A percentile compares a stretch with the other conserved stretches of the same genome.
These are phyloP conservation scores for Aphaenogaster ashmeadi DNA, from an alignment of 1,140 invertebrate species.

Conservation along the genomic window DNA sequence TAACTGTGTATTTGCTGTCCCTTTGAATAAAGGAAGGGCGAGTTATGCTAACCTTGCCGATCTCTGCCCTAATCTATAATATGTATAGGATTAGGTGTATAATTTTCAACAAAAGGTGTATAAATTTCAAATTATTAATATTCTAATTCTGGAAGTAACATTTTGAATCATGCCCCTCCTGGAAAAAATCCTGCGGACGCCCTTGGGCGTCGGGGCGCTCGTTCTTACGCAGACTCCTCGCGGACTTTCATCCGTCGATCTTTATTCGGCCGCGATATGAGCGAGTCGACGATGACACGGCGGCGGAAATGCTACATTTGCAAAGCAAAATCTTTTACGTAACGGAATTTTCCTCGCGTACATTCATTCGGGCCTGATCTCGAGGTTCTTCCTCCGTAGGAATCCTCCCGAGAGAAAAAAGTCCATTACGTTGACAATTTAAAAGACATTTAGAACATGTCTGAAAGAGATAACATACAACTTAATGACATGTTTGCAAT, in stretches of 20 bases:
- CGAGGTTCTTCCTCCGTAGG: background rate
- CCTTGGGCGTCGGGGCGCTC: no score
- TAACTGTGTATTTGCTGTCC: no score
- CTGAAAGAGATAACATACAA: background rate
- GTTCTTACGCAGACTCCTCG: background rate
- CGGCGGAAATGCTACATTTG: conserved; percentile 22
- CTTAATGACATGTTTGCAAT: background rate
- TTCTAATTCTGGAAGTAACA: no score
- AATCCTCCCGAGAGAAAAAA: background rate
- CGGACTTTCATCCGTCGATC: conserved; percentile 29
- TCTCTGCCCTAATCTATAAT: no score
- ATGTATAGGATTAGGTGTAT: no score
- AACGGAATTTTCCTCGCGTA: conserved; percentile 18
- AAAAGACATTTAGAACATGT: background rate
- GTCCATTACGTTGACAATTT: background rate
- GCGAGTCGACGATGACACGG: background rate
- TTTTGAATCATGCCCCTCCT: no score
- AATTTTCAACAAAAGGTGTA: no score
- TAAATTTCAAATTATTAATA: no score
- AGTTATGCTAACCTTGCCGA: no score
- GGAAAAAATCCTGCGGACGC: no score
- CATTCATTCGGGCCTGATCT: background rate
- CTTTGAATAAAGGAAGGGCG: no score
- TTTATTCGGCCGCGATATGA: background rate
- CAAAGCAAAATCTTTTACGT: conserved; percentile 33